Percentiles rank a stretch among this genome's conserved stretches.
phyloP scores from a whole-genome alignment of 2,113 vertebrate species.

The Onychostoma macrolepis region DNA sequence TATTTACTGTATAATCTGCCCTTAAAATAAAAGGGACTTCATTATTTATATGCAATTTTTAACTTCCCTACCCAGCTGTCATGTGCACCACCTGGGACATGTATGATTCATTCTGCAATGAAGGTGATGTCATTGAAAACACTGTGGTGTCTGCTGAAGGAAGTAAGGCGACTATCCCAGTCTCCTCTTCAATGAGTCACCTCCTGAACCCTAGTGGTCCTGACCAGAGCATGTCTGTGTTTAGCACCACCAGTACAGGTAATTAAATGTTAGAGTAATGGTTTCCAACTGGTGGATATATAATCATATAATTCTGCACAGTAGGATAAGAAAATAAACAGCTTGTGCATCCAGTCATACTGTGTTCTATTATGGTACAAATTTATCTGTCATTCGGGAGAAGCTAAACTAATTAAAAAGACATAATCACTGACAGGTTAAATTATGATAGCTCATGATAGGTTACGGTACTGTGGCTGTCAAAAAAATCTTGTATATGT shows the following conservation, averaged over 20 bases:
- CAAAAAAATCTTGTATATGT: no score
- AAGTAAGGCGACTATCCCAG: background rate
- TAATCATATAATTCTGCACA: background rate
- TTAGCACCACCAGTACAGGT: constrained; percentile 74
- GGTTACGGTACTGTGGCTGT: no score
- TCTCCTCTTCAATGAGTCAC: constrained; percentile 37
- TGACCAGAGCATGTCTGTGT: constrained; percentile 28
- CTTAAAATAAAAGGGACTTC: background rate
- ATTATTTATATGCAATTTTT: background rate
- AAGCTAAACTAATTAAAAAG: background rate
- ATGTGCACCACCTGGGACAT: constrained; percentile 82
- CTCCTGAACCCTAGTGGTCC: constrained; percentile 33
- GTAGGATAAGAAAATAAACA: background rate
- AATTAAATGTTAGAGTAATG: constrained; percentile 26
- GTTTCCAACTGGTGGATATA: background rate
- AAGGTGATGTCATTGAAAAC: constrained; percentile 31
- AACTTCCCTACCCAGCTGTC: constrained; percentile 64
- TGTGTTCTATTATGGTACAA: background rate
- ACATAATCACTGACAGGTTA: background rate
- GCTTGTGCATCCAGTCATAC: background rate
- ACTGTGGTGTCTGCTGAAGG: background rate
- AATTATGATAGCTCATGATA: background rate
- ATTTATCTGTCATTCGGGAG: background rate
- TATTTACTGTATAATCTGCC: background rate
- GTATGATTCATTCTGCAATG: constrained; percentile 65